Conservation (phyloP, 1,140 invertebrate genomes). For the Leptinotarsa texana region DNA sequence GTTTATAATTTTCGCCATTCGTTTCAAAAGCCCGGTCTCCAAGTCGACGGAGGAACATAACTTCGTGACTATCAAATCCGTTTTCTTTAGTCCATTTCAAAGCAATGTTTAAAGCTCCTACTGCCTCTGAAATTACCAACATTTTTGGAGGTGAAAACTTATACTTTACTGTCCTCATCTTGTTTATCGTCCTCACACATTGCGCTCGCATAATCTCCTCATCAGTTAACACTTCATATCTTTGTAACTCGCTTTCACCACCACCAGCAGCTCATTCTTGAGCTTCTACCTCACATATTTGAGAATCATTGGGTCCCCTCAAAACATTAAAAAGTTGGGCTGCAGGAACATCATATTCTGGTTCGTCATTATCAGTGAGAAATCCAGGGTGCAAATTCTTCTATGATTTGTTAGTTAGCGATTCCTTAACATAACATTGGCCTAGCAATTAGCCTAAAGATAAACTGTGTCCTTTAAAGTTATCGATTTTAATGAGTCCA, state of each 20-base stretch:
- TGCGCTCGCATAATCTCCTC: too few relatives aligned
- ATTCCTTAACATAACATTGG: not conserved
- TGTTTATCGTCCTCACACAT: too few relatives aligned
- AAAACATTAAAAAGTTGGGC: not conserved
- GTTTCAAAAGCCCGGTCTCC: too few relatives aligned
- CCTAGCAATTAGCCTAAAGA: slow-evolving; percentile 29
- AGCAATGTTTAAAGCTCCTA: too few relatives aligned
- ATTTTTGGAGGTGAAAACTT: too few relatives aligned
- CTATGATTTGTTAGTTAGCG: slow-evolving; percentile 26
- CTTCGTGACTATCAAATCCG: too few relatives aligned
- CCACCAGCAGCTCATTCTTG: slow-evolving; percentile 18
- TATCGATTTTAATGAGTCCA: slow-evolving; percentile 28
- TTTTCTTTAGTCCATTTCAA: too few relatives aligned
- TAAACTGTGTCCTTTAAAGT: slow-evolving; percentile 31
- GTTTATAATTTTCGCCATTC: too few relatives aligned
- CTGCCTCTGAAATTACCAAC: too few relatives aligned
- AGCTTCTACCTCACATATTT: not conserved
- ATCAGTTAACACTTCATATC: slow-evolving; percentile 25
- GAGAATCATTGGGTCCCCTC: not conserved
- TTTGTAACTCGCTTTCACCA: slow-evolving; percentile 26
- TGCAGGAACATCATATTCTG: not conserved
- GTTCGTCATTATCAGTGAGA: slow-evolving; percentile 14
- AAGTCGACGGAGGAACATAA: too few relatives aligned
- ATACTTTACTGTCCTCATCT: too few relatives aligned
- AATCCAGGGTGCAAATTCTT: slow-evolving; percentile 25